These are phyloP conservation scores for Drosophila punjabiensis DNA, from an alignment of 1,140 invertebrate genomes.

Conservation along the genomic window DNA sequence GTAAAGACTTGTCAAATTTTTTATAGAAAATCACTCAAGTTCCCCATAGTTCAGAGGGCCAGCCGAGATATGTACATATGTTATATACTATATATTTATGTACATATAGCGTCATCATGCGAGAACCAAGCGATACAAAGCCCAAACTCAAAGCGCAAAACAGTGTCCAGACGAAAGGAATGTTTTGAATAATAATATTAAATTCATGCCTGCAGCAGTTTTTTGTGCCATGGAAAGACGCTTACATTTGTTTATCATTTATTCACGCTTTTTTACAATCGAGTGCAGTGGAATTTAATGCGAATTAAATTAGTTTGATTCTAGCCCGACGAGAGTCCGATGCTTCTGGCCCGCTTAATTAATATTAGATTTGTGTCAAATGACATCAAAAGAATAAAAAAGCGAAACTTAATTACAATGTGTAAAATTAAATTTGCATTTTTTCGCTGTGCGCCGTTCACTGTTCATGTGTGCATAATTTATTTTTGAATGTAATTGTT, in stretches of 20 bases:
- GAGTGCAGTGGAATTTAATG: conserved; percentile 34
- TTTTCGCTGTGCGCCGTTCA: not conserved
- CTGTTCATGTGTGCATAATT: conserved; percentile 30
- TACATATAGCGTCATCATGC: not conserved
- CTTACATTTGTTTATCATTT: conserved; percentile 11
- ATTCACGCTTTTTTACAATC: conserved; percentile 18
- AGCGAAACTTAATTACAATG: conserved; percentile 37
- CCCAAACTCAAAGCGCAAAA: not conserved
- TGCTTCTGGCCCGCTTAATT: conserved; percentile 18
- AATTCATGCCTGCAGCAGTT: conserved; percentile 12
- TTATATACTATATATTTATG: too few species aligned
- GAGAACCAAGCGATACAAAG: not conserved
- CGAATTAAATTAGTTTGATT: conserved; percentile 52
- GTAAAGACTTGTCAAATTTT: not conserved
- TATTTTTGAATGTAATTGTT: conserved; percentile 46
- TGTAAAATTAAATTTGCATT: conserved; percentile 32
- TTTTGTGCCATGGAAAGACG: not conserved
- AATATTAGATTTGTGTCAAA: conserved; percentile 38
- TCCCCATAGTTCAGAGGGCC: not conserved
- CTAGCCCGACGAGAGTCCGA: not conserved
- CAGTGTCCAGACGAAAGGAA: not conserved
- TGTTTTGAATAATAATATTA: conserved; percentile 12
- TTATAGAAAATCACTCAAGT: not conserved
- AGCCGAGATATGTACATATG: too few species aligned
- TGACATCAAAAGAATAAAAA: not conserved